A percentile compares a stretch with the other conserved stretches of the same genome.
phyloP scores from a whole-genome alignment of 2,113 vertebrate species.

The Heteronetta atricapilla region DNA sequence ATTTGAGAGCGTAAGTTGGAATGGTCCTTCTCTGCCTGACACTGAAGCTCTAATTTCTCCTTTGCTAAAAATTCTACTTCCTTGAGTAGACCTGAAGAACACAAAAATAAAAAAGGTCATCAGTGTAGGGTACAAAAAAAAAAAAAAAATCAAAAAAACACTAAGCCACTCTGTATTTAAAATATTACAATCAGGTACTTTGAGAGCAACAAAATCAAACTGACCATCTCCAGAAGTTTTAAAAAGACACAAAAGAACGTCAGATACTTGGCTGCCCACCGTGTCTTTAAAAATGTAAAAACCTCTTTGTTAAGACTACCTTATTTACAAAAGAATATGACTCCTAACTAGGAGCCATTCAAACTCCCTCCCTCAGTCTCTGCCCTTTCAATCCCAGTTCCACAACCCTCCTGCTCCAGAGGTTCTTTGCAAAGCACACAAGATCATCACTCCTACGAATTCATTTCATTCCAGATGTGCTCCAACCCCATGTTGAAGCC shows the following conservation, averaged over 20 bases:
- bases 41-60: conserved; percentile 87
- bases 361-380: background rate
- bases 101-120: background rate
- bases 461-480: background rate
- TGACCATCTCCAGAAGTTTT: background rate
- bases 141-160: no score
- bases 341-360: background rate
- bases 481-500: background rate
- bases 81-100: conserved; percentile 80
- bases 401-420: background rate
- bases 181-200: background rate
- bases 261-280: background rate
- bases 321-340: background rate
- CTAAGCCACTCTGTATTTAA: background rate
- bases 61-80: conserved; percentile 84
- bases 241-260: background rate
- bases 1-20: conserved; percentile 81
- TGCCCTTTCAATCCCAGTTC: background rate
- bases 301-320: background rate
- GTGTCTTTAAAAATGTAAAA: background rate
- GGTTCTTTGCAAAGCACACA: background rate
- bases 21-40: conserved; percentile 90
- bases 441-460: background rate
- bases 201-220: background rate
- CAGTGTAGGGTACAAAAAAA: background rate